phyloP scores from a whole-genome alignment of 2,888 invertebrate species.

The Himalopsyche tibetana region DNA sequence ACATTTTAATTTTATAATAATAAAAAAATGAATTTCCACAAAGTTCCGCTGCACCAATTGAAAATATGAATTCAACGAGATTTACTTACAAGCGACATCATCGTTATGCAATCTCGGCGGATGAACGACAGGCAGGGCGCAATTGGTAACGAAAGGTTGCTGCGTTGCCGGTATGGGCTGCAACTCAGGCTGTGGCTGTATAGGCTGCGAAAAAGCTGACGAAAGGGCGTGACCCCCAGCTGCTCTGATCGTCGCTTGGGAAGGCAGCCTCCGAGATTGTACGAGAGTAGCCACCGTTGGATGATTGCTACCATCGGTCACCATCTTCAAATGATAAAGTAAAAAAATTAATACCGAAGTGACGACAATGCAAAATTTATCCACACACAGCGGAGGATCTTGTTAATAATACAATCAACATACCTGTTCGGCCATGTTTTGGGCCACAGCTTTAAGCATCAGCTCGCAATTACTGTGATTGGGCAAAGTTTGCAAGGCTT shows the following conservation, averaged over 20 bases:
- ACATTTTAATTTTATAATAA: too few relatives aligned
- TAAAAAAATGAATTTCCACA: too few relatives aligned
- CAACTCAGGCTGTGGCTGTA: slow-evolving; percentile 47
- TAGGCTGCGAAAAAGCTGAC: slow-evolving; percentile 70
- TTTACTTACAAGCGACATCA: slow-evolving; percentile 79
- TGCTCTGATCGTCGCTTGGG: slow-evolving; percentile 73
- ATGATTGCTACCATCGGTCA: slow-evolving; percentile 68
- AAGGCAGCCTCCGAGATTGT: slow-evolving; percentile 75
- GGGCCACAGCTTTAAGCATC: slow-evolving; percentile 89
- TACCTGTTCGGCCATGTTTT: slow-evolving; percentile 88
- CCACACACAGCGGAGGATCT: too few relatives aligned
- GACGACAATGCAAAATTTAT: slow-evolving; percentile 11
- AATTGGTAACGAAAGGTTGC: slow-evolving; percentile 69
- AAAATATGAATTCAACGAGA: neutral
- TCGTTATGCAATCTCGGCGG: slow-evolving; percentile 75
- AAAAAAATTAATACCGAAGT: too few relatives aligned
- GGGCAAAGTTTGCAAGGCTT: slow-evolving; percentile 89
- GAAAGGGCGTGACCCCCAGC: slow-evolving; percentile 73
- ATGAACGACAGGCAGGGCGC: slow-evolving; percentile 72
- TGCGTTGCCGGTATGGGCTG: slow-evolving; percentile 67
- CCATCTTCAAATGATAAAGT: slow-evolving; percentile 69
- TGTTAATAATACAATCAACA: neutral
- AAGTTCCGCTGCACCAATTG: too few relatives aligned
- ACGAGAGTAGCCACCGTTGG: slow-evolving; percentile 66
- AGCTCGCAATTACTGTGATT: slow-evolving; percentile 87